Percentiles rank a stretch among this genome's conserved stretches.
Evolutionary conservation across 2,888 invertebrate genomes (phyloP).

Genomic region (Gasteruption jaculator): DNA sequence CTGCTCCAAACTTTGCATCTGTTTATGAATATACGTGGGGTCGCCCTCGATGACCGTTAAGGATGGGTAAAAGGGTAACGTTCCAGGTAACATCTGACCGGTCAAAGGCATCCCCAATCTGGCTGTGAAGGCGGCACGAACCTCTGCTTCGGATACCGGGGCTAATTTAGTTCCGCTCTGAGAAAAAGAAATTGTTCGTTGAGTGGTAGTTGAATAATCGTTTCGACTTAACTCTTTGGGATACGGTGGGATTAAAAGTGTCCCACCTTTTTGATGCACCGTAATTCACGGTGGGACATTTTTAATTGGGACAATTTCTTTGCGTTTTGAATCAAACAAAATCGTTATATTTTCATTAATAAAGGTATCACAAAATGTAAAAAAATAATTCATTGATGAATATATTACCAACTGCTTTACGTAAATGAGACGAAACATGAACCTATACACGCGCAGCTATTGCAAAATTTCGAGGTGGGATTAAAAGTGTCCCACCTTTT

Average conservation of each 20-base stretch:
- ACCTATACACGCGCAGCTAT: too few species aligned
- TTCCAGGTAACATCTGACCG: conserved; percentile 64
- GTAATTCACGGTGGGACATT: too few species aligned
- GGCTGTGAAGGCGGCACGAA: conserved; percentile 67
- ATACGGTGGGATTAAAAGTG: too few species aligned
- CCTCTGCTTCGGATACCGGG: conserved; percentile 73
- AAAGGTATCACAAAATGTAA: background rate
- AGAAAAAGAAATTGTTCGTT: background rate
- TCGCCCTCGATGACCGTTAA: conserved; percentile 57
- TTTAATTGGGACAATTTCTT: background rate
- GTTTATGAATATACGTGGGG: conserved; percentile 53
- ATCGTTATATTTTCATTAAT: too few species aligned
- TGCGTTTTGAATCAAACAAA: background rate
- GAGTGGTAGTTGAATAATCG: background rate
- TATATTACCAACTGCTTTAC: too few species aligned
- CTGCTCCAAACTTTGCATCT: conserved; percentile 57
- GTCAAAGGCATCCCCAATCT: conserved; percentile 63
- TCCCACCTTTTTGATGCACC: too few species aligned
- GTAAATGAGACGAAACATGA: too few species aligned
- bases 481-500: too few species aligned
- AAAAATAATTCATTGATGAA: background rate
- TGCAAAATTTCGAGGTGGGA: too few species aligned
- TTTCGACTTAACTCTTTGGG: too few species aligned
- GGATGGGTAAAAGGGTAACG: conserved; percentile 69
- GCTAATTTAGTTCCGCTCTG: conserved; percentile 56